Conservation (phyloP, 2,113 vertebrate species). For the Heterotilapia buettikoferi region DNA sequence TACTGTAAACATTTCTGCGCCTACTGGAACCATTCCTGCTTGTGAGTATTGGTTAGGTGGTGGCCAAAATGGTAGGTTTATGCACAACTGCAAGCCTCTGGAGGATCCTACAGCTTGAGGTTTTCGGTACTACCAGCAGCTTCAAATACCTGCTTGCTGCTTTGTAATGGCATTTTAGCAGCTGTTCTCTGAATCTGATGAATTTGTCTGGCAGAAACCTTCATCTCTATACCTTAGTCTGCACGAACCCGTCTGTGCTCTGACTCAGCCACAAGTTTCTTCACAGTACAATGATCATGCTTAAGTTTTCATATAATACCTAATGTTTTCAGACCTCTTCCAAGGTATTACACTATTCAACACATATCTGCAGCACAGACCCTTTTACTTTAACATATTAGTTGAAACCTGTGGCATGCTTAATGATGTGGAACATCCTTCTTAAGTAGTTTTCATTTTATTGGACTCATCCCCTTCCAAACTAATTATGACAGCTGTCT, state of each 20-base stretch:
- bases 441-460: neutral
- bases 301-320: neutral
- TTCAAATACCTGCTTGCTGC: neutral
- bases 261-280: neutral
- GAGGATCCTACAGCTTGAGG: neutral
- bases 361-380: neutral
- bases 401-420: neutral
- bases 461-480: neutral
- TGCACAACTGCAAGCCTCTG: neutral
- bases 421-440: neutral
- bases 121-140: neutral
- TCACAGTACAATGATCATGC: rapidly evolving
- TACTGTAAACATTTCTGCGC: neutral
- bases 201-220: neutral
- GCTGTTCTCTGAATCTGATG: neutral
- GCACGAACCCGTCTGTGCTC: neutral
- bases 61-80: neutral
- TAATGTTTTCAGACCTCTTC: neutral
- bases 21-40: neutral
- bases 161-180: neutral
- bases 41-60: neutral
- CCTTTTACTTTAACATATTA: neutral
- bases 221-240: neutral
- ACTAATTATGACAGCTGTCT: neutral
- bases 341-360: neutral